phyloP scores from a whole-genome alignment of 1,140 invertebrate genomes.

The Oryzaephilus surinamensis region DNA sequence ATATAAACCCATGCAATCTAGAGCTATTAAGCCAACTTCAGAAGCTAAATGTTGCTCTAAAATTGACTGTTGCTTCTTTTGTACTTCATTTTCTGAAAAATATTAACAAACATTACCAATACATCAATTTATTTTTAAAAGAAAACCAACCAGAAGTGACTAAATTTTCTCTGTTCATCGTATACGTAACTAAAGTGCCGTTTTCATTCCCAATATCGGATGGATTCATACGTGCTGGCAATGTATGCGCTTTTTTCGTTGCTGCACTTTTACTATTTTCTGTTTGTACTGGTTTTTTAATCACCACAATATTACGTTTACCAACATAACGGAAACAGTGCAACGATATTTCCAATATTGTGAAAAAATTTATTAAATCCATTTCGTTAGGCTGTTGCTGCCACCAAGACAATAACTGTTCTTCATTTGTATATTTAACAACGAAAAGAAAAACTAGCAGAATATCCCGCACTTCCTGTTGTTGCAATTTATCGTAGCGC shows the following conservation, averaged over 20 bases:
- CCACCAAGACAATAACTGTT: slow-evolving; percentile 85
- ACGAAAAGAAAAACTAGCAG: slow-evolving; percentile 85
- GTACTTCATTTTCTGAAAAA: slow-evolving; percentile 49
- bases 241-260: slow-evolving; percentile 56
- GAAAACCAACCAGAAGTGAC: slow-evolving; percentile 32
- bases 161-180: slow-evolving; percentile 43
- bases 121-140: slow-evolving; percentile 12
- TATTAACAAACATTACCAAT: slow-evolving; percentile 17
- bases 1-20: slow-evolving; percentile 79
- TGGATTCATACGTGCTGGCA: slow-evolving; percentile 68
- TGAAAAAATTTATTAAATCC: slow-evolving; percentile 70
- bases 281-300: slow-evolving; percentile 31
- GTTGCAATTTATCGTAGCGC: slow-evolving; percentile 64
- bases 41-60: slow-evolving; percentile 82
- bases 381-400: slow-evolving; percentile 65
- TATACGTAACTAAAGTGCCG: slow-evolving; percentile 44
- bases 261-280: slow-evolving; percentile 41
- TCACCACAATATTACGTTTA: slow-evolving; percentile 49
- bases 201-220: slow-evolving; percentile 46
- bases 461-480: slow-evolving; percentile 73
- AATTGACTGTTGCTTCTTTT: slow-evolving; percentile 51
- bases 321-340: slow-evolving; percentile 84
- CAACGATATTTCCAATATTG: slow-evolving; percentile 67
- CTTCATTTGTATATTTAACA: slow-evolving; percentile 79
- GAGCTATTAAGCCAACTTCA: slow-evolving; percentile 76